Evolutionary conservation across 2,113 vertebrate species (phyloP).

Genomic region (Rhinolophus ferrumequinum): DNA sequence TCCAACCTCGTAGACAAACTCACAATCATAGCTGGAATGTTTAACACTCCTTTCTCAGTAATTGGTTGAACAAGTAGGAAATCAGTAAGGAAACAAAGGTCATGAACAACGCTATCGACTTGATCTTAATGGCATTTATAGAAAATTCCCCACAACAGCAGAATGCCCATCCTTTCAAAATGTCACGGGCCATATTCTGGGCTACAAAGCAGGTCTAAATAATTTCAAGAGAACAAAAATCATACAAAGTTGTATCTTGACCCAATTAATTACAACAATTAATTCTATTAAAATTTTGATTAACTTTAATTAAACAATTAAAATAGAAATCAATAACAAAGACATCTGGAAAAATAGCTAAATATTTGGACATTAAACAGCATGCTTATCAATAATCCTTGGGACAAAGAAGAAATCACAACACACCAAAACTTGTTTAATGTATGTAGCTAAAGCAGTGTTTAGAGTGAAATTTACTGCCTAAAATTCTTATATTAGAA

Average conservation of each 20-base stretch:
- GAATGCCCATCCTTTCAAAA: background rate
- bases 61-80: background rate
- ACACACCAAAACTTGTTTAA: background rate
- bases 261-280: background rate
- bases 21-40: background rate
- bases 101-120: background rate
- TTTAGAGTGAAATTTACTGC: background rate
- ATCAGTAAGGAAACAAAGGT: background rate
- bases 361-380: background rate
- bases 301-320: background rate
- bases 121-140: background rate
- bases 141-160: background rate
- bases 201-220: background rate
- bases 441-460: background rate
- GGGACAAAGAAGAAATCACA: background rate
- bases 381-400: background rate
- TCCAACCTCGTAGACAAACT: background rate
- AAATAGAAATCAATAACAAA: background rate
- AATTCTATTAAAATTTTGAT: background rate
- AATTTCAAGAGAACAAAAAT: background rate
- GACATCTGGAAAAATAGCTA: background rate
- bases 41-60: background rate
- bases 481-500: background rate
- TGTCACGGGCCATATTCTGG: background rate
- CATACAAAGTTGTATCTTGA: background rate